phyloP scores from a whole-genome alignment of 2,797 vertebrate genomes.

The Trachurus trachurus region DNA sequence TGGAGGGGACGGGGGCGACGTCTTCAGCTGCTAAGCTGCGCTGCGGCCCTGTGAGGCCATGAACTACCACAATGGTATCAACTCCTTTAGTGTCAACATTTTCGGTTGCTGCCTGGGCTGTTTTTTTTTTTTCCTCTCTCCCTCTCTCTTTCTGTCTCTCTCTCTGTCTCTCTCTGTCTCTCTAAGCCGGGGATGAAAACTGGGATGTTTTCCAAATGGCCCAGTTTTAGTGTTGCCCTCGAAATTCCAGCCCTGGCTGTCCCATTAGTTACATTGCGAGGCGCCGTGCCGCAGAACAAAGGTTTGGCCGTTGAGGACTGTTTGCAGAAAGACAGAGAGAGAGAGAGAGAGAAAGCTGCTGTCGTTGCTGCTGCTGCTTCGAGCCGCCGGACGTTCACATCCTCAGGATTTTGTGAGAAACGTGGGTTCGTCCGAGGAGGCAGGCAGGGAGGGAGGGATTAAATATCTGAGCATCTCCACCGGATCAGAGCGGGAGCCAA shows the following conservation, averaged over 20 bases:
- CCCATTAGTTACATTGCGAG: slow-evolving; percentile 66
- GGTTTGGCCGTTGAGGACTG: slow-evolving; percentile 59
- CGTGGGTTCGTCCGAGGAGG: background rate
- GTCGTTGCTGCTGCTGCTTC: slow-evolving; percentile 7
- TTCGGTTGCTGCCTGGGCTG: slow-evolving; percentile 51
- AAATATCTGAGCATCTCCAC: slow-evolving; percentile 38
- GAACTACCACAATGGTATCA: slow-evolving; percentile 56
- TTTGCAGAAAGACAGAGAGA: slow-evolving; percentile 54
- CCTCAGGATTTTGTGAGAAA: slow-evolving; percentile 40
- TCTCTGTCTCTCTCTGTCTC: slow-evolving; percentile 5
- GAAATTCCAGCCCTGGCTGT: slow-evolving; percentile 54
- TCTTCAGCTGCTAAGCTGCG: slow-evolving; percentile 42
- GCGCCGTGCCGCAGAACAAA: slow-evolving; percentile 52
- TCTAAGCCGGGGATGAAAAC: slow-evolving; percentile 62
- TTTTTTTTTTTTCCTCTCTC: background rate
- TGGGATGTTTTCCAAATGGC: slow-evolving; percentile 72
- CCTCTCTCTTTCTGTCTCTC: too few relatives aligned
- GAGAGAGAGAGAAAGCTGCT: slow-evolving; percentile 40
- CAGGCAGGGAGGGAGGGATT: slow-evolving; percentile 7
- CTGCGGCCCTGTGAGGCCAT: slow-evolving; percentile 41
- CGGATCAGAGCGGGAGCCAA: slow-evolving; percentile 10
- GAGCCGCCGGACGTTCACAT: slow-evolving; percentile 53
- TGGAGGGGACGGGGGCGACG: background rate
- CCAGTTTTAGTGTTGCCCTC: slow-evolving; percentile 61
- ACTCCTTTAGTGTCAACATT: slow-evolving; percentile 59